Base-by-base conservation (phyloP, 2,888 invertebrate species). In the Nymphalis polychloros region DNA sequence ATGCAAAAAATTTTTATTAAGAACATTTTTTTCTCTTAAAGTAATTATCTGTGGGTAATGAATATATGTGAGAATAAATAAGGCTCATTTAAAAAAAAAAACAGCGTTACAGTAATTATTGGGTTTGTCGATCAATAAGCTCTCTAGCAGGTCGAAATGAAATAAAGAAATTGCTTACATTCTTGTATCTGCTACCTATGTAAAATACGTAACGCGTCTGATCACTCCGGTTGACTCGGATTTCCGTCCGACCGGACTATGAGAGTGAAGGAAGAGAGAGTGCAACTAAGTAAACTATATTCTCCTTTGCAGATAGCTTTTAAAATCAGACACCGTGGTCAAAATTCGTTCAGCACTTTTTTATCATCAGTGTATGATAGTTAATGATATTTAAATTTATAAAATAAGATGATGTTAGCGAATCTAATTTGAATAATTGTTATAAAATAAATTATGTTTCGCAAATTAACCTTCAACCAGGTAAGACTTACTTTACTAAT, bases 361-460 rank as follows among this genome's bases (percentile, higher is more conserved):
- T 50, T n/a, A 31, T 16, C 17, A 27, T 8, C 31, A 55, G 17
- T 16, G 31, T n/a, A n/a, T 8, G 1, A 31, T 3, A 31, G 8
- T 55, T n/a, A 55, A 31, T 31, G 13, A 31, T 8, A 31, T 55
- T 55, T 31, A 55, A 17, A 31, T 31, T 7, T 27, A 17, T 31
- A 27, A 55, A 13, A 53, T 53, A 53, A 16, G 8, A 8, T 55
- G 31, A n/a, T 31, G 27, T 31, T 27, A 2, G 27, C 53, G 27
- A 50, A 10, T 50, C 19, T 50, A 55, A 55, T 55, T 55, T 55
- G 13, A 55, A 55, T 55, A 55, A 31, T 17, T 27, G 16, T 17
- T 16, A 55, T 31, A 8, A 17, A 31, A 55, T 31, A 55, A 27
- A n/a, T 31, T 8, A 52, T 27, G 13, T 53, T 53, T 17, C 27